A percentile compares a stretch with the other conserved stretches of the same genome.
Conservation (phyloP, 2,888 invertebrate species). For the Pseudococcus longispinus region DNA sequence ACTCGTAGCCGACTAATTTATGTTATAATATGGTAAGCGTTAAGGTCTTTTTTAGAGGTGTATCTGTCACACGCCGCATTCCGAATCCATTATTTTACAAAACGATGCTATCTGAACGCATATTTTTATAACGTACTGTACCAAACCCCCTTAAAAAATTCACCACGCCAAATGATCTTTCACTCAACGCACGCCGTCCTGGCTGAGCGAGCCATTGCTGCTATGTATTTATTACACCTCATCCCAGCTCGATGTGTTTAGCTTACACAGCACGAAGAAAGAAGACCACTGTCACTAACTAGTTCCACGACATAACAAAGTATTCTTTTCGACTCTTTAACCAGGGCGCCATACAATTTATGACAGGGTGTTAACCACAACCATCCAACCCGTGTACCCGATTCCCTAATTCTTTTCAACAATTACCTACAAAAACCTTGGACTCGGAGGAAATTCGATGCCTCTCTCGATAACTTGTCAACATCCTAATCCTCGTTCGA, state of each 20-base stretch:
- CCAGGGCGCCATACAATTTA: neutral
- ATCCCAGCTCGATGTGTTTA: neutral
- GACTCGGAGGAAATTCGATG: too few species aligned
- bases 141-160: conserved; percentile 19
- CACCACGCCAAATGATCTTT: conserved; percentile 28
- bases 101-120: conserved; percentile 12
- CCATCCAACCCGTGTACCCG: neutral
- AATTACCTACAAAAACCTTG: neutral
- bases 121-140: neutral
- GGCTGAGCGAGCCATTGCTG: neutral
- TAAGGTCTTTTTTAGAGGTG: conserved; percentile 30
- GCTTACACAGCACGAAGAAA: neutral
- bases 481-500: neutral
- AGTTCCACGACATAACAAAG: conserved; percentile 16
- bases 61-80: conserved; percentile 41
- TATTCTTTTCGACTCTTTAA: neutral
- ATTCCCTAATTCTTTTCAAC: neutral
- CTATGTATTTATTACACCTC: conserved; percentile 23
- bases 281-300: neutral
- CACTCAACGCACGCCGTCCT: neutral
- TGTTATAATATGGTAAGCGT: conserved; percentile 2
- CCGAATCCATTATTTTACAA: conserved; percentile 33
- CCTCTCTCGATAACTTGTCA: neutral
- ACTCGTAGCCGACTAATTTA: conserved; percentile 33
- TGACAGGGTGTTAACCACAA: neutral